phyloP scores from a whole-genome alignment of 2,797 vertebrate genomes.

The Sebastes baramenuke region DNA sequence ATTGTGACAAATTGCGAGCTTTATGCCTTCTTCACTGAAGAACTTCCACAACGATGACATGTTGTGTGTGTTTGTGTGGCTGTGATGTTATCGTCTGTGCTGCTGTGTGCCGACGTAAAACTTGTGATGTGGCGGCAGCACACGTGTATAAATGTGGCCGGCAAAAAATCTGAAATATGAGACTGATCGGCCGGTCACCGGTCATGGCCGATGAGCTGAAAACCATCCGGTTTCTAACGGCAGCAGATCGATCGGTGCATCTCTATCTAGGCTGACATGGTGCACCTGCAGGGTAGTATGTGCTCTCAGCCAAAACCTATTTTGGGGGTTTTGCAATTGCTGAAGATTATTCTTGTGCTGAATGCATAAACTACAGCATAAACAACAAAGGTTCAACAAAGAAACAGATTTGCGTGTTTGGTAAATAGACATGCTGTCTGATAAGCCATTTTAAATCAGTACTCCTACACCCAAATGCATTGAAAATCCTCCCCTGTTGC shows the following conservation, averaged over 20 bases:
- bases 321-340: not conserved
- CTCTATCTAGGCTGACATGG: not conserved
- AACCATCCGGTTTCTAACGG: not conserved
- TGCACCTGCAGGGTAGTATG: not conserved
- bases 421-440: constrained; percentile 44
- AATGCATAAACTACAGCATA: not conserved
- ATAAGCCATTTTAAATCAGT: constrained; percentile 44
- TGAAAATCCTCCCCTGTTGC: constrained; percentile 31
- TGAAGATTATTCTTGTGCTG: not conserved
- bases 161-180: no score
- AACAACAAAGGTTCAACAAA: constrained; percentile 18
- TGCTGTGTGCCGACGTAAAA: no score
- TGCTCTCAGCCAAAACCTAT: not conserved
- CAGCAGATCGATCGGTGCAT: not conserved
- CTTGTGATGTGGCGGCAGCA: no score
- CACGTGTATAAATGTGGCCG: no score
- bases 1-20: no score
- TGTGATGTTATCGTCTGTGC: no score
- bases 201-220: not conserved
- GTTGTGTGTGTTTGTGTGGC: no score
- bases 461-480: constrained; percentile 36
- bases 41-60: not conserved
- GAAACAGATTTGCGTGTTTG: constrained; percentile 26
- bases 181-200: no score
- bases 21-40: not conserved